phyloP scores from a whole-genome alignment of 2,797 vertebrate species.

The Eulemur rubriventer region DNA sequence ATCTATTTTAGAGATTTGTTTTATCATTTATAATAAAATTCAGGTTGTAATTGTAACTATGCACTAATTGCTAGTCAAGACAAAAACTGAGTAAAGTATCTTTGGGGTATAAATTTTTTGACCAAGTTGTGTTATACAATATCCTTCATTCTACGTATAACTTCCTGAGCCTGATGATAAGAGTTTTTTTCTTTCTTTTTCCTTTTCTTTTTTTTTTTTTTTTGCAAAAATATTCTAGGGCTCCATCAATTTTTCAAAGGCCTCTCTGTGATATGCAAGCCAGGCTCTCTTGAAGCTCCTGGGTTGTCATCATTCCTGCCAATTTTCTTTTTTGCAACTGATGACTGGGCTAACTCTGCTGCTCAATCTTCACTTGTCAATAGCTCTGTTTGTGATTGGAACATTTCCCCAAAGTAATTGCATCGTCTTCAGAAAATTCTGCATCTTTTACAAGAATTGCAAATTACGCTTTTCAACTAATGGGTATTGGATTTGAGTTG shows the following conservation, averaged over 20 bases:
- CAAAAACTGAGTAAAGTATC: background rate
- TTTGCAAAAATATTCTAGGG: background rate
- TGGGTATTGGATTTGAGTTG: background rate
- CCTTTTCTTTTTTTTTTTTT: background rate
- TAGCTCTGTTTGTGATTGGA: background rate
- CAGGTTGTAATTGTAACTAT: background rate
- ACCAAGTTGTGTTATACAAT: background rate
- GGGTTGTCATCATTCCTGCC: background rate
- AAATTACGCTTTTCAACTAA: background rate
- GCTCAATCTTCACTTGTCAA: background rate
- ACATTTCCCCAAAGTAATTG: background rate
- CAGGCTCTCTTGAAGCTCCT: background rate
- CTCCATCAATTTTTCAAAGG: background rate
- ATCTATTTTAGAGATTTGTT: background rate
- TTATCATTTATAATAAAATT: constrained; percentile 15
- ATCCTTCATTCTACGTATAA: background rate
- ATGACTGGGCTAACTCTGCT: background rate
- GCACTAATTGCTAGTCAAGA: background rate
- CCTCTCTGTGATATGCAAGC: background rate
- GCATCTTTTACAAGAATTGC: background rate
- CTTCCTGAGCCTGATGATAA: background rate
- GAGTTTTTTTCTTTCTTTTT: background rate
- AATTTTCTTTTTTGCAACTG: background rate
- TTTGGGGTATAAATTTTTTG: background rate
- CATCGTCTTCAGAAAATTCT: constrained; percentile 8